phyloP scores from a whole-genome alignment of 1,140 invertebrate genomes.

The Hirudo medicinalis region DNA sequence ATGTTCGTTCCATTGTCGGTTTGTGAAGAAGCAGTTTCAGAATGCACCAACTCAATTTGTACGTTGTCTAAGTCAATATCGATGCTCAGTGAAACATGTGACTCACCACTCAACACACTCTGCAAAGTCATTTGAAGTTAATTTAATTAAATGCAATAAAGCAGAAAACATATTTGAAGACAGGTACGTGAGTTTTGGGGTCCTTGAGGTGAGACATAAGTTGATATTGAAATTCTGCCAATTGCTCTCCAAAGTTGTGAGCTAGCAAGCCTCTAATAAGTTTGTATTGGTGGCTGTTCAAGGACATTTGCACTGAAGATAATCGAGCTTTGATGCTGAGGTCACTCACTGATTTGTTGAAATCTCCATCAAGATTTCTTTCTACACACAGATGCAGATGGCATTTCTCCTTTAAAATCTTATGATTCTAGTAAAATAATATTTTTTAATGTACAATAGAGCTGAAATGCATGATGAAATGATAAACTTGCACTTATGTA shows the following conservation, averaged over 20 bases:
- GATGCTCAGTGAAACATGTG: slow-evolving; percentile 63
- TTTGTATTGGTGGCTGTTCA: slow-evolving; percentile 74
- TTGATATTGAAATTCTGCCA: slow-evolving; percentile 50
- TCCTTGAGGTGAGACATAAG: slow-evolving; percentile 37
- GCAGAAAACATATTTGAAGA: neutral
- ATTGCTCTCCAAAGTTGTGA: slow-evolving; percentile 79
- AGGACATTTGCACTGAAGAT: slow-evolving; percentile 65
- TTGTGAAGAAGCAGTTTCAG: slow-evolving; percentile 19
- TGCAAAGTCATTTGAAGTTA: slow-evolving; percentile 24
- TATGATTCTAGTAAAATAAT: slow-evolving; percentile 27
- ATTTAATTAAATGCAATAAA: neutral
- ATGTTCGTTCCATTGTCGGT: neutral
- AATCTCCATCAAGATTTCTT: slow-evolving; percentile 61
- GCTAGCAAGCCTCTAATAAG: slow-evolving; percentile 71
- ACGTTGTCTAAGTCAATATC: slow-evolving; percentile 77
- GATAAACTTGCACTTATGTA: neutral
- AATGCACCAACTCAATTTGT: slow-evolving; percentile 53
- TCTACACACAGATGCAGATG: slow-evolving; percentile 64
- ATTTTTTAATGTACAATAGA: slow-evolving; percentile 11
- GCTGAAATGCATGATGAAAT: slow-evolving; percentile 17
- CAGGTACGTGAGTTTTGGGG: slow-evolving; percentile 32
- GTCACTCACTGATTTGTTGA: slow-evolving; percentile 64
- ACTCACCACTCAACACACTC: slow-evolving; percentile 35
- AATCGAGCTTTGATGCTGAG: slow-evolving; percentile 68
- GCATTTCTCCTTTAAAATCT: slow-evolving; percentile 62